Evolutionary conservation across 2,888 invertebrate species (phyloP).

Genomic region (Lithophane semibrunnea): DNA sequence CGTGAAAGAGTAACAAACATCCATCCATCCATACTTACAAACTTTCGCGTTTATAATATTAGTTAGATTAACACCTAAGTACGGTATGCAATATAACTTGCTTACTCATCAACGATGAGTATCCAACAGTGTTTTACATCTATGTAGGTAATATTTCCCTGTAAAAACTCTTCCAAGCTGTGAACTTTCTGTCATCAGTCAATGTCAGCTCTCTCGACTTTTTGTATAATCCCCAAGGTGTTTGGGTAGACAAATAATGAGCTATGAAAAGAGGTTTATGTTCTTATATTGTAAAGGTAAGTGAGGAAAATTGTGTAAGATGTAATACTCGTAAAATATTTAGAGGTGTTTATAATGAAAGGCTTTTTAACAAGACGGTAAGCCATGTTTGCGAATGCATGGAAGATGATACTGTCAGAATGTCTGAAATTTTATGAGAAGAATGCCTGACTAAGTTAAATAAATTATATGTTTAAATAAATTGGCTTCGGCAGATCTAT

Average conservation of each 20-base stretch:
- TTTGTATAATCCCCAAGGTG: slow-evolving; percentile 17
- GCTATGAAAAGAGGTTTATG: slow-evolving; percentile 17
- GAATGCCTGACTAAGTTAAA: no score
- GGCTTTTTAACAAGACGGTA: background rate
- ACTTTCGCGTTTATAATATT: no score
- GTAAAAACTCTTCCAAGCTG: background rate
- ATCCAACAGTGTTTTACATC: background rate
- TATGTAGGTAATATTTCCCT: background rate
- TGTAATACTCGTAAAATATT: slow-evolving; percentile 19
- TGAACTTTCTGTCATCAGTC: slow-evolving; percentile 14
- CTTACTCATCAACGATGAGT: background rate
- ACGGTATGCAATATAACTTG: no score
- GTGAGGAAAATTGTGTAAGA: background rate
- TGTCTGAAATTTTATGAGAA: no score
- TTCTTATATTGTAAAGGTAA: slow-evolving; percentile 3
- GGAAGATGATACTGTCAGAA: no score
- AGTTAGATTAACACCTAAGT: no score
- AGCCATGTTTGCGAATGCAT: no score
- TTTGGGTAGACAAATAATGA: slow-evolving; percentile 35
- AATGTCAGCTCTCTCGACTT: slow-evolving; percentile 9
- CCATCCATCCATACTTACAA: no score
- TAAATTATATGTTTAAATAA: no score
- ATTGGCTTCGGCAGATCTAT: no score
- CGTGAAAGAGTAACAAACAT: no score
- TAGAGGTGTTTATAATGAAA: slow-evolving; percentile 2